Evolutionary conservation across 2,797 vertebrate species (phyloP).

Genomic region (Cryptoblepharus egeriae): DNA sequence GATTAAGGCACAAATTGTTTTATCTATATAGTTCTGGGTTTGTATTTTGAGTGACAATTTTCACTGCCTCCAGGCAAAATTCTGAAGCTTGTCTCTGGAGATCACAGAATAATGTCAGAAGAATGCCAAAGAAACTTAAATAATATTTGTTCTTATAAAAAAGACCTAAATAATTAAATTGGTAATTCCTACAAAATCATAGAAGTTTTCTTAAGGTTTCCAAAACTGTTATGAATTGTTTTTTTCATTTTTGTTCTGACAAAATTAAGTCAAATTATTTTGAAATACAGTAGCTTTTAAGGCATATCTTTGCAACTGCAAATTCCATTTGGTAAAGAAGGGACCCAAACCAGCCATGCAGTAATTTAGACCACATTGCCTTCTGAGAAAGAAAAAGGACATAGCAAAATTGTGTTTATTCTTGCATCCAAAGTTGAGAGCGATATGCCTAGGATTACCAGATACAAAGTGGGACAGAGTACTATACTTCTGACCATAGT

Average conservation of each 20-base stretch:
- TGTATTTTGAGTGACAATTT: constrained; percentile 57
- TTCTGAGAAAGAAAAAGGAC: not conserved
- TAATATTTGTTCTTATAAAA: constrained; percentile 27
- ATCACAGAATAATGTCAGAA: constrained; percentile 61
- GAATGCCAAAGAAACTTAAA: constrained; percentile 58
- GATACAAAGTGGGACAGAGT: too few relatives aligned
- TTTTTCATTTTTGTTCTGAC: not conserved
- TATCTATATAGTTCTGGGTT: constrained; percentile 56
- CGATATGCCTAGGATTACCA: not conserved
- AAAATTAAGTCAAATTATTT: not conserved
- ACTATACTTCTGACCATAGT: too few relatives aligned
- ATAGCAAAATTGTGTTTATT: constrained; percentile 1
- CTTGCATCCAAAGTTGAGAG: not conserved
- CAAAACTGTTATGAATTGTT: not conserved
- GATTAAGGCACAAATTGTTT: constrained; percentile 57
- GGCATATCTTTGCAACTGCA: not conserved
- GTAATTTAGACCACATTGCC: constrained; percentile 7
- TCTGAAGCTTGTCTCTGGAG: constrained; percentile 46
- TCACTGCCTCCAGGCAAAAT: constrained; percentile 53
- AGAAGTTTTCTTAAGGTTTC: constrained; percentile 33
- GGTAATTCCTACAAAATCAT: constrained; percentile 35
- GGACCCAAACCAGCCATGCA: not conserved
- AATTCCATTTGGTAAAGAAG: constrained; percentile 16
- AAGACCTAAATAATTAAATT: constrained; percentile 50
- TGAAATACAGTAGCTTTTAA: too few relatives aligned